Evolutionary conservation across 1,140 invertebrate genomes (phyloP), one percentile per base, ranked within the genome.

Genomic region (Oncopeltus fasciatus): DNA sequence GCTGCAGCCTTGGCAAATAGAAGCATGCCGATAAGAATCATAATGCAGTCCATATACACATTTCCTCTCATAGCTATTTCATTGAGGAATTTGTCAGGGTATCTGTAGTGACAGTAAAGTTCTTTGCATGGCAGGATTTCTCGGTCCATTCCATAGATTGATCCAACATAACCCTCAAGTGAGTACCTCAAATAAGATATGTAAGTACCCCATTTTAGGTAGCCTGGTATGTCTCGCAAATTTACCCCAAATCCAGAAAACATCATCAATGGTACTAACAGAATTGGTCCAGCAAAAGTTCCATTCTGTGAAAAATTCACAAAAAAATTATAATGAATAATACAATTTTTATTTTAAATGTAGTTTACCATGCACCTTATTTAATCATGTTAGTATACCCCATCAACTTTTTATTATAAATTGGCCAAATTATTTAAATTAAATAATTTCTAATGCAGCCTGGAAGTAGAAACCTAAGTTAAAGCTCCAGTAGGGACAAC

Each of bases 121-220:
- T 63, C 75, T 59, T 81, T 73, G 69, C 87, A 90, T 0, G 76
- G 75, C 11, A 91, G 71, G 5, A 73, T 78, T 0, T 76, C 72
- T 60, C 92, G 76, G 66, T 88, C 74, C 38, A 84, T 71, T 0
- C 90, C 88, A 68, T 93, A 95, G 57, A 95, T 86, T 2, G 89
- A 82, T n/a, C 80, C 78, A 16, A 90, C 81, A 44, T 74, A 76
- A 53, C 90, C 88, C 75, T 95, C 91, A n/a, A 94, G 78, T 3
- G 87, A 87, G 69, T 92, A 95, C 68, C 90, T 78, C 24, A 94
- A 74, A 70, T 92, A 95, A 18, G 89, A 92, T 47, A 92, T 74
- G 68, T 93, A 88, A 27, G 85, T 90, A 0, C 92, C 85, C 89
- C 90, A 94, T 68, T 85, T 81, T 0, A 95, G 73, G 70, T 92